Evolutionary conservation across 2,797 vertebrate species (phyloP).

Genomic region (Hylomyscus alleni): DNA sequence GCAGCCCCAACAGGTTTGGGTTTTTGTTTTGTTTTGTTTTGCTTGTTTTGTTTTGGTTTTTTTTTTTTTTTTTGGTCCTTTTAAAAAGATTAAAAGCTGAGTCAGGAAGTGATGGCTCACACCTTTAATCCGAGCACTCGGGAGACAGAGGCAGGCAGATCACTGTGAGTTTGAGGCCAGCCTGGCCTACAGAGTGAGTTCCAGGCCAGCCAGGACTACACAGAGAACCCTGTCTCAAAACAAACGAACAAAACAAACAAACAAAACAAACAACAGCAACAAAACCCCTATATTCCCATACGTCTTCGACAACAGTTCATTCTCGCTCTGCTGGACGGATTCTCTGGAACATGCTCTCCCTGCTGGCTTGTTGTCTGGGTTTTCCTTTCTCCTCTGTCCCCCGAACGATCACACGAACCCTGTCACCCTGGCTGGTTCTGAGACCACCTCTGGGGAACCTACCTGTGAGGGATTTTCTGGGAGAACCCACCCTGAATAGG

Average conservation of each 20-base stretch:
- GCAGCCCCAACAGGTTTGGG: background rate
- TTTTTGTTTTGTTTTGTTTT: too few species aligned
- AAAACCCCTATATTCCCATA: background rate
- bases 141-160: background rate
- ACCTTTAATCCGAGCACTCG: background rate
- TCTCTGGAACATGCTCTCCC: background rate
- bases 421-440: background rate
- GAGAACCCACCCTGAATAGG: background rate
- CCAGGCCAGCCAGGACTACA: background rate
- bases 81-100: background rate
- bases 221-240: background rate
- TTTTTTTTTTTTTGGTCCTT: background rate
- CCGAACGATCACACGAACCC: fast-evolving
- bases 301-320: background rate
- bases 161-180: background rate
- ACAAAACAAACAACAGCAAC: background rate
- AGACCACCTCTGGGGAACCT: background rate
- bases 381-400: background rate
- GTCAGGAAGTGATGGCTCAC: background rate
- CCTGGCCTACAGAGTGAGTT: background rate
- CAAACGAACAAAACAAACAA: background rate
- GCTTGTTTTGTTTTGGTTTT: too few species aligned
- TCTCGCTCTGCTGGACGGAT: background rate
- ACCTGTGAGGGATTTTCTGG: background rate
- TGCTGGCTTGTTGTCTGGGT: too few species aligned